Percentiles rank a stretch among this genome's conserved stretches.
Conservation (phyloP, 2,113 vertebrate genomes). For the Lophura nycthemera region DNA sequence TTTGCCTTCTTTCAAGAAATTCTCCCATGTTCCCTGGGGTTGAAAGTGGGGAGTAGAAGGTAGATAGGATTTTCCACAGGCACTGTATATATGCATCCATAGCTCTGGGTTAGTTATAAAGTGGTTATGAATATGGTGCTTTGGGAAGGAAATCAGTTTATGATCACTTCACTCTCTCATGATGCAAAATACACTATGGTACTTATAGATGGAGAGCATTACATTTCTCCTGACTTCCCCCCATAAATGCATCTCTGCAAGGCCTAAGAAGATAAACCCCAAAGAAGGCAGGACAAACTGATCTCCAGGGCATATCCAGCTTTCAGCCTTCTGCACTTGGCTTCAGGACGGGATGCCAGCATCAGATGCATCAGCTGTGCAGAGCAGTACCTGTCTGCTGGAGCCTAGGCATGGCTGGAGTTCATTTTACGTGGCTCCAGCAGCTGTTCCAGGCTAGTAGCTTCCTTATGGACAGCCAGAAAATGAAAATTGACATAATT, state of each 20-base stretch:
- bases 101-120: not conserved
- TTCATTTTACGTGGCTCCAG: slow-evolving; percentile 19
- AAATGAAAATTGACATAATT: slow-evolving; percentile 15
- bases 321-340: not conserved
- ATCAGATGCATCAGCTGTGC: not conserved
- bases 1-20: not conserved
- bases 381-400: not conserved
- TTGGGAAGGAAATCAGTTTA: not conserved
- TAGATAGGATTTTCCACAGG: not conserved
- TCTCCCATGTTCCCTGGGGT: not conserved
- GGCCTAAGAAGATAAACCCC: slow-evolving; percentile 45
- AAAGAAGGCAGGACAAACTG: slow-evolving; percentile 6
- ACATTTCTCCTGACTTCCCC: not conserved
- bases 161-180: not conserved
- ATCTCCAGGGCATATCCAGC: slow-evolving; percentile 16
- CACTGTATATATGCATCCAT: not conserved
- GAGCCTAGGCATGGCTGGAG: not conserved
- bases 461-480: not conserved
- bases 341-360: not conserved
- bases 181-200: not conserved
- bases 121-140: rapidly evolving
- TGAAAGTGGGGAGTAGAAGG: not conserved
- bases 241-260: not conserved
- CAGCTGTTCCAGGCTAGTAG: not conserved
- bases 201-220: slow-evolving; percentile 21